Percentiles rank a stretch among this genome's conserved stretches.
Conservation (phyloP, 2,113 vertebrate genomes). For the Tamias sibiricus region DNA sequence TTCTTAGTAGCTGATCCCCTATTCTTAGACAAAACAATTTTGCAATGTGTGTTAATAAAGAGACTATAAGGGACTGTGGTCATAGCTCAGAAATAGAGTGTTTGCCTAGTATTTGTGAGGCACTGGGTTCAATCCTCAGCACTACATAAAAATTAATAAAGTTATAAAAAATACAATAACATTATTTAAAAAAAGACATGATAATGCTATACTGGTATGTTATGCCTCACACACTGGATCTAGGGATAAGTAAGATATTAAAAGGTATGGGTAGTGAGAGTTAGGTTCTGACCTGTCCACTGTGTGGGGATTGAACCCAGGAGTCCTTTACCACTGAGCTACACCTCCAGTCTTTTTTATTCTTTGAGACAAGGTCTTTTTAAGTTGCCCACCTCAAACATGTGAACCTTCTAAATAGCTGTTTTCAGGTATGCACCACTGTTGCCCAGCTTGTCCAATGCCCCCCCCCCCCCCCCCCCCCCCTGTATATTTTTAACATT, state of each 20-base stretch:
- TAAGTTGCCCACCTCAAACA: neutral
- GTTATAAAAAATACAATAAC: too few species aligned
- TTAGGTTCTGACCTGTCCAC: neutral
- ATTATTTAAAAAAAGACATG: neutral
- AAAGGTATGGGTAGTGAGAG: neutral
- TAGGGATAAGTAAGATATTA: neutral
- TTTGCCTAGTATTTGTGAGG: too few species aligned
- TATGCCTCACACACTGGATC: neutral
- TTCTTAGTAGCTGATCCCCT: neutral
- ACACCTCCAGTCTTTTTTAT: neutral
- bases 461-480: too few species aligned
- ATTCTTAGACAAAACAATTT: neutral
- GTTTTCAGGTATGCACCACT: neutral
- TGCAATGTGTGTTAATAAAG: neutral
- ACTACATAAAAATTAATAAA: too few species aligned
- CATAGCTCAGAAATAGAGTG: too few species aligned
- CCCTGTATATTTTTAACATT: neutral
- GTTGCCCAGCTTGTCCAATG: neutral
- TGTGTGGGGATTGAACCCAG: neutral
- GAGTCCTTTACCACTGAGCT: neutral
- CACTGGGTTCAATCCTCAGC: too few species aligned
- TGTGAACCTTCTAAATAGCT: neutral
- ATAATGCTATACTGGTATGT: neutral
- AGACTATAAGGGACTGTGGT: neutral
- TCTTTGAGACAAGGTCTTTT: neutral